phyloP scores from a whole-genome alignment of 2,797 vertebrate species.

The Zalophus californianus region DNA sequence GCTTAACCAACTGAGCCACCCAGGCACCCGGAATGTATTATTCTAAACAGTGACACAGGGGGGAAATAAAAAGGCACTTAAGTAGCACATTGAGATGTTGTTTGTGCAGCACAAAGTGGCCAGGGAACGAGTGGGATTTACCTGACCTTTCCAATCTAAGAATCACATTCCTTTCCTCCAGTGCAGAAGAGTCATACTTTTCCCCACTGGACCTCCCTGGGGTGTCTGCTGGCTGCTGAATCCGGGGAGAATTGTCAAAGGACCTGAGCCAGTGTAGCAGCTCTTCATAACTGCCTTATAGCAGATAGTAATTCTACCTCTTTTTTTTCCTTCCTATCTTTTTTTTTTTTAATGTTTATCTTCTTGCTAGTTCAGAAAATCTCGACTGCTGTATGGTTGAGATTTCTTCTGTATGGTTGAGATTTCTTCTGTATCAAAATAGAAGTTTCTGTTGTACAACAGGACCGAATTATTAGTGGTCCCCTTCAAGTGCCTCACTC shows the following conservation, averaged over 20 bases:
- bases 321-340: neutral
- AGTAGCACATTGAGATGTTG: neutral
- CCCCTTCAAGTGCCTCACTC: neutral
- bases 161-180: neutral
- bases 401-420: neutral
- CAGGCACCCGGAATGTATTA: neutral
- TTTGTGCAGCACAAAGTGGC: neutral
- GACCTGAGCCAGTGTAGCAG: neutral
- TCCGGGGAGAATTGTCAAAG: neutral
- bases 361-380: neutral
- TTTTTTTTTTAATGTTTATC: neutral
- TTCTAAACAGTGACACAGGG: neutral
- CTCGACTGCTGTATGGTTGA: neutral
- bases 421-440: slow-evolving; percentile 26
- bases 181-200: neutral
- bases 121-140: neutral
- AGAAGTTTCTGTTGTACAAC: neutral
- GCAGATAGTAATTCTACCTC: neutral
- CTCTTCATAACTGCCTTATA: neutral
- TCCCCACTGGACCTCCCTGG: neutral
- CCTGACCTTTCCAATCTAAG: neutral
- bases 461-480: neutral
- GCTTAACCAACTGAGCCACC: too few relatives aligned
- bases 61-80: neutral
- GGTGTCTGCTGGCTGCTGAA: neutral